These are phyloP conservation scores for Tyrannus savana DNA, from an alignment of 2,113 vertebrate genomes.

Conservation along the genomic window DNA sequence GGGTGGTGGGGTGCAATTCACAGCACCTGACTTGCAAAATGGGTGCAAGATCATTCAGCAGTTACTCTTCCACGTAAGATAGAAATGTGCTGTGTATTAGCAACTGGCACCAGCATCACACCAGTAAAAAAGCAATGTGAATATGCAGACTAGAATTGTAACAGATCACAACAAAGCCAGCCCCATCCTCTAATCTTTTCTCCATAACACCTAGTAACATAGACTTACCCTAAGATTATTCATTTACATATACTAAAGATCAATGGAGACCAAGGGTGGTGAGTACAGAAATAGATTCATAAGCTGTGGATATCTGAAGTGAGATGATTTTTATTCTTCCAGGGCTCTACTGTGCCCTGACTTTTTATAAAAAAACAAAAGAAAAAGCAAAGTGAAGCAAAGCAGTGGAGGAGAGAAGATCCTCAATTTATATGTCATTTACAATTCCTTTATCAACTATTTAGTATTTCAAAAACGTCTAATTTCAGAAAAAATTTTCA, in stretches of 20 bases:
- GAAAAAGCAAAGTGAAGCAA: neutral
- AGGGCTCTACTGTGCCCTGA: neutral
- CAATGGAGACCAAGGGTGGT: neutral
- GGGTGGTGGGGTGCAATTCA: neutral
- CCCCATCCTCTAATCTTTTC: neutral
- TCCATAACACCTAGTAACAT: neutral
- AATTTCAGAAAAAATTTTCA: slow-evolving; percentile 19
- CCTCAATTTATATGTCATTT: neutral
- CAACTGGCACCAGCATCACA: rapidly evolving
- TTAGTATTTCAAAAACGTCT: slow-evolving; percentile 5
- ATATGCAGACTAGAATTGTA: neutral
- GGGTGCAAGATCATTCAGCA: neutral
- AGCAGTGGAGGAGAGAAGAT: neutral
- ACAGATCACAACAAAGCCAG: neutral
- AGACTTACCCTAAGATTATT: neutral
- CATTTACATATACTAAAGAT: neutral
- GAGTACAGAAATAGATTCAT: neutral
- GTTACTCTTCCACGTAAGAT: neutral
- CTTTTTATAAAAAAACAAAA: neutral
- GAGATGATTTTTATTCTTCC: neutral
- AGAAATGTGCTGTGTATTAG: neutral
- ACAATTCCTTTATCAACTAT: slow-evolving; percentile 1
- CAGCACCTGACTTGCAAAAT: neutral
- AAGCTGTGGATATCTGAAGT: neutral
- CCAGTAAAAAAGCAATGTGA: neutral